Evolutionary conservation across 2,888 invertebrate species (phyloP), one percentile per base, ranked within the genome.

Genomic region (Mycalesis mineus): DNA sequence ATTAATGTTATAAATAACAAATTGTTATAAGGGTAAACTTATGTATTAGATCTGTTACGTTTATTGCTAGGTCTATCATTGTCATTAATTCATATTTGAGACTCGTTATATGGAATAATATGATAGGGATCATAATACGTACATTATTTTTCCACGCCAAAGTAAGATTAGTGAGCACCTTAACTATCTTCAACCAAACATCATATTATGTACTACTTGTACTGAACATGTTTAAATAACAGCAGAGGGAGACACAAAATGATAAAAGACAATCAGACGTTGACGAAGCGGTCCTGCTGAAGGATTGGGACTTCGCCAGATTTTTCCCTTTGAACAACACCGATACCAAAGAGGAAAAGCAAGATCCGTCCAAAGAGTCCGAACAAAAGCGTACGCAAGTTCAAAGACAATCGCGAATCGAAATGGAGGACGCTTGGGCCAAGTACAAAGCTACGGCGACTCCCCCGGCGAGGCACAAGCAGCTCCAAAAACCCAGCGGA

Each of bases 221-320:
- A 82, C 82, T 80, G 82, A 81, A 76, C 81, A 78, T 81, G 77
- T 78, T 75, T 70, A 69, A 75, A 76, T 82, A 80, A 79, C 81
- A 75, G 71, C 83, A 87, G 87, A 85, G 78, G 79, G 88, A 85
- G 71, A 81, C 74, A 73, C 87, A 83, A 71, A 79, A 64, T 61
- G 77, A 82, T 76, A 86, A 84, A 73, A 78, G 76, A 73, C 81
- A 82, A 71, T 91, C 92, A 55, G 93, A 93, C 74, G 90, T 93
- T 72, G 95, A 95, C 77, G 95, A 95, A 80, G 94, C 95, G 63
- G 93, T 94, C 55, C 91, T 96, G 65, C 91, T 96, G 69, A 94
- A 95, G 84, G 96, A 96, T 75, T 96, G 96, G 96, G 95, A 96
- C 87, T 94, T 96, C 83, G 95, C 95, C 67, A 93, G 94, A 77